Evolutionary conservation across 2,888 invertebrate species (phyloP).

Genomic region (Drosophila multiciliata): DNA sequence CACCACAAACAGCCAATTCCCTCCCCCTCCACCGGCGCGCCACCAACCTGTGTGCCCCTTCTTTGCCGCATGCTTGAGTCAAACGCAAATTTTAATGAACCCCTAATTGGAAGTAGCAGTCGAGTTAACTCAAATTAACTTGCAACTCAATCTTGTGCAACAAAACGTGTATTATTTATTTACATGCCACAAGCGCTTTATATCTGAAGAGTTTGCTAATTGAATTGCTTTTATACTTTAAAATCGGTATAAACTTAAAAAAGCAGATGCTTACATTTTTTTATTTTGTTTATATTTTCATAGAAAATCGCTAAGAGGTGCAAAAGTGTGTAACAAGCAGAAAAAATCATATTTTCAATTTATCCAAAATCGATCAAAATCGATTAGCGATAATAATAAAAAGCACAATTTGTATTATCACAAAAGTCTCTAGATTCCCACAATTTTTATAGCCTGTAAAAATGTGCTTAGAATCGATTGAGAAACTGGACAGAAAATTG

Average conservation of each 20-base stretch:
- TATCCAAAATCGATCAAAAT: not conserved
- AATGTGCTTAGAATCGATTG: too few species aligned
- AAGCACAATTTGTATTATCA: not conserved
- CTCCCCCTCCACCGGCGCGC: not conserved
- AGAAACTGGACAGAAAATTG: too few species aligned
- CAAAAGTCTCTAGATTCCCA: too few species aligned
- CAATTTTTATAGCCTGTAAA: too few species aligned
- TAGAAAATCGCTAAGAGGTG: too few species aligned
- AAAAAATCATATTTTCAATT: not conserved
- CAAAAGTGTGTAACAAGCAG: not conserved
- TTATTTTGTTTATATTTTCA: not conserved
- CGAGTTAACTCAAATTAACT: slow-evolving; percentile 10
- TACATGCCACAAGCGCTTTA: not conserved
- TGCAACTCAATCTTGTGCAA: not conserved
- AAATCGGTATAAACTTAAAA: not conserved
- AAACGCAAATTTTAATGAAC: slow-evolving; percentile 6
- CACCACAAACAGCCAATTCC: not conserved
- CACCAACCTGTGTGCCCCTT: not conserved
- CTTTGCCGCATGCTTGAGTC: not conserved
- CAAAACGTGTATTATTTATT: not conserved
- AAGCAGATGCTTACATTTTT: not conserved
- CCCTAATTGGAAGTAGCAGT: slow-evolving; percentile 25
- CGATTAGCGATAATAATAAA: not conserved
- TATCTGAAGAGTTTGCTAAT: not conserved
- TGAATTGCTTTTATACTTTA: not conserved